phyloP scores from a whole-genome alignment of 1,140 invertebrate genomes.

The Anoplophora glabripennis region DNA sequence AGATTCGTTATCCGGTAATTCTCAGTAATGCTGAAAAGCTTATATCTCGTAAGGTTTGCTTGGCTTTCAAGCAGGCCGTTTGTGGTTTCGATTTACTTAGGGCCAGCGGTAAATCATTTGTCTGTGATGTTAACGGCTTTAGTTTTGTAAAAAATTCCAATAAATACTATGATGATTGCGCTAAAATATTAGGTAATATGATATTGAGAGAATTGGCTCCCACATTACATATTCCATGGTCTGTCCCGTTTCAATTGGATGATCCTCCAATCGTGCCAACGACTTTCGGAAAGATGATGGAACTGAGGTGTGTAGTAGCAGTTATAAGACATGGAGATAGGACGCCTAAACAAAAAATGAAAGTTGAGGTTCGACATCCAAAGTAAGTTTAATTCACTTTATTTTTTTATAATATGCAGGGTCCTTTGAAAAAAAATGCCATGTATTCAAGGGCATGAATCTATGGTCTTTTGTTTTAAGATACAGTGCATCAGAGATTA shows the following conservation, averaged over 20 bases:
- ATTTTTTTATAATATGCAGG: background rate
- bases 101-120: conserved; percentile 84
- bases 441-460: no score
- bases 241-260: conserved; percentile 93
- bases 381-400: conserved; percentile 62
- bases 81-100: conserved; percentile 97
- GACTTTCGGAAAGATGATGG: conserved; percentile 99
- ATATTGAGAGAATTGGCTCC: conserved; percentile 91
- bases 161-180: conserved; percentile 99
- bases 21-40: conserved; percentile 96
- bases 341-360: conserved; percentile 99
- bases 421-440: no score
- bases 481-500: no score
- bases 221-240: conserved; percentile 94
- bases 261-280: conserved; percentile 99
- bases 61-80: conserved; percentile 98
- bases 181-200: conserved; percentile 89
- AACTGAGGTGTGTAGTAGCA: conserved; percentile 95
- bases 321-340: conserved; percentile 97
- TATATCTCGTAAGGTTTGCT: conserved; percentile 97
- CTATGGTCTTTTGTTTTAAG: no score
- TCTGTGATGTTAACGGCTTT: conserved; percentile 99
- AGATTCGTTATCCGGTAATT: conserved; percentile 98
- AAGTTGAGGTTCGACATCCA: conserved; percentile 98
- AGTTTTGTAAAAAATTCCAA: conserved; percentile 99